Base-by-base conservation (phyloP, 2,888 invertebrate genomes). In the Allolobophora icterica region DNA sequence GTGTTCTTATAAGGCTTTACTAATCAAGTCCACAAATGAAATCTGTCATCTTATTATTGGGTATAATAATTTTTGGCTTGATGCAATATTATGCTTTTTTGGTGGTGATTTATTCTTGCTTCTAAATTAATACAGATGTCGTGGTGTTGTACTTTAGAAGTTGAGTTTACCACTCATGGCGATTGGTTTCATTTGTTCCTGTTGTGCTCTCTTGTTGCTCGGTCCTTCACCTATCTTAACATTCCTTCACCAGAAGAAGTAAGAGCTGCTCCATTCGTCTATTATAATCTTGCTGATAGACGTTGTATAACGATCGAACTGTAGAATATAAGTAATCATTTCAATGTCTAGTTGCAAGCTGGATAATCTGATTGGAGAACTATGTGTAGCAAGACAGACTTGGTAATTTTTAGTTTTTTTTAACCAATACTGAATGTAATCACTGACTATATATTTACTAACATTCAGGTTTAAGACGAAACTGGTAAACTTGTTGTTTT, bases 161-260 rank as follows among this genome's bases (percentile, higher is more conserved):
- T 35, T 33, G 35, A 87, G 87, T 35, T 15, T 90, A 34, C 90
- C 83, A n/a, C 34, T 90, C n/a, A 90, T 90, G 90, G 34, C 45
- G 17, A 40, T 33, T 83, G 90, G 90, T 17, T 90, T 90, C 38
- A 38, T 90, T 30, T 34, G 87, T 0, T 33, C 84, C 42, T n/a
- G 84, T 84, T 38, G n/a, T n/a, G 58, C 45, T 84, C 84, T 90
- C 19, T 83, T 90, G 84, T 40, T 90, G 3, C 40, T 90, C 35
- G 90, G 90, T 42, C 90, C 90, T 34, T 90, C 90, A 15, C 90
- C 90, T 11, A 38, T 90, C n/a, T 34, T 90, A 15, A 38, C 84
- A 84, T 38, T 38, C 42, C 30, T 90, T 38, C 38, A 83, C 40
- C 38, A 84, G 42, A 17, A 34, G 15, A 90, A 90, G 90, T 90